Evolutionary conservation across 2,888 invertebrate species (phyloP).

Genomic region (Latrodectus elegans): DNA sequence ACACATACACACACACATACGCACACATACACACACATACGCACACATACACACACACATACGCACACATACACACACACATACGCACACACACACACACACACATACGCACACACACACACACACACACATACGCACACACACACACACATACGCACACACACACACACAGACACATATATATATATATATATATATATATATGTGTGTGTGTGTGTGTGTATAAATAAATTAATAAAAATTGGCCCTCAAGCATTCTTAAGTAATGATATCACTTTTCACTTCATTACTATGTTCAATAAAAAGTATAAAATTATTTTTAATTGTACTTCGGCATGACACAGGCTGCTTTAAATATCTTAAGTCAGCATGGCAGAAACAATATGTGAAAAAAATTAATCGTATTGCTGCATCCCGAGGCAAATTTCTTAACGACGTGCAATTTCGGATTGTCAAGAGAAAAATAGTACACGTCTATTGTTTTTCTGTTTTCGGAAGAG

Average conservation of each 20-base stretch:
- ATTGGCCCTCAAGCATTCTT: slow-evolving; percentile 12
- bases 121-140: too few species aligned
- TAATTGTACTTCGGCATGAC: slow-evolving; percentile 19
- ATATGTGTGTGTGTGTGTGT: too few species aligned
- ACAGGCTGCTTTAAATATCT: slow-evolving; percentile 7
- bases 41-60: too few species aligned
- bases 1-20: too few species aligned
- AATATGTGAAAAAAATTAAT: neutral
- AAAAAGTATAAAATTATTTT: slow-evolving; percentile 6
- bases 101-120: too few species aligned
- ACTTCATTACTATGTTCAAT: slow-evolving; percentile 14
- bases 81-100: too few species aligned
- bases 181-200: too few species aligned
- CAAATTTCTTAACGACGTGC: slow-evolving; percentile 28
- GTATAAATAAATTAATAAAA: slow-evolving; percentile 10
- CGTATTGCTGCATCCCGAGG: slow-evolving; percentile 2
- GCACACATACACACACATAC: too few species aligned
- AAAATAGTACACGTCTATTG: slow-evolving; percentile 10
- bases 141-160: too few species aligned
- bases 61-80: too few species aligned
- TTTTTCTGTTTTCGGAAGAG: neutral
- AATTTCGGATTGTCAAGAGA: slow-evolving; percentile 34
- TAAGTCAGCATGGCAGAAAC: neutral
- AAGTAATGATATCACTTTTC: slow-evolving; percentile 30
- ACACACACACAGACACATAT: too few species aligned